Evolutionary conservation across 2,113 vertebrate genomes (phyloP).

Genomic region (Ramphastos sulfuratus): DNA sequence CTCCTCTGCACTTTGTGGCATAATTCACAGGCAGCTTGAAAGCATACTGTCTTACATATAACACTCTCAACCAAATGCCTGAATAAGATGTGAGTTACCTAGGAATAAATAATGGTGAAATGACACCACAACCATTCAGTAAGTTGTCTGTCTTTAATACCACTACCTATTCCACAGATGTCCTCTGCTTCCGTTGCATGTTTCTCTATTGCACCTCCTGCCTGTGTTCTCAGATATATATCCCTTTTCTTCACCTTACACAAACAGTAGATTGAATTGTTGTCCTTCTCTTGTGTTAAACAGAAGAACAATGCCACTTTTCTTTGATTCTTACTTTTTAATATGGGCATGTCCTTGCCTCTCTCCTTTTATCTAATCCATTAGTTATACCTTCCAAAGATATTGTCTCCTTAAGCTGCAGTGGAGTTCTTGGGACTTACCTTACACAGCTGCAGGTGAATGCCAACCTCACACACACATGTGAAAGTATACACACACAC

Average conservation of each 20-base stretch:
- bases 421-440: not conserved
- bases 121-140: constrained; percentile 1
- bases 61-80: not conserved
- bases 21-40: constrained; percentile 41
- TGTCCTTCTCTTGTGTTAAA: not conserved
- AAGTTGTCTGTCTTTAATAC: constrained; percentile 5
- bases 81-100: constrained; percentile 18
- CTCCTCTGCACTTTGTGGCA: not conserved
- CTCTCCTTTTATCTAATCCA: not conserved
- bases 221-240: constrained; percentile 8
- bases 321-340: not conserved
- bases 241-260: not conserved
- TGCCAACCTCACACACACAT: not conserved
- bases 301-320: constrained; percentile 42
- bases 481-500: not conserved
- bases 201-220: constrained; percentile 28
- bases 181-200: constrained; percentile 13
- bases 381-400: not conserved
- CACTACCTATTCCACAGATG: constrained; percentile 27
- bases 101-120: constrained; percentile 57
- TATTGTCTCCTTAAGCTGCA: not conserved
- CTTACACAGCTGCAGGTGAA: not conserved
- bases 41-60: constrained; percentile 30
- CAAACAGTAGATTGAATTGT: constrained; percentile 20
- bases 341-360: not conserved